Evolutionary conservation across 2,888 invertebrate genomes (phyloP).

Genomic region (Conops quadrifasciatus): DNA sequence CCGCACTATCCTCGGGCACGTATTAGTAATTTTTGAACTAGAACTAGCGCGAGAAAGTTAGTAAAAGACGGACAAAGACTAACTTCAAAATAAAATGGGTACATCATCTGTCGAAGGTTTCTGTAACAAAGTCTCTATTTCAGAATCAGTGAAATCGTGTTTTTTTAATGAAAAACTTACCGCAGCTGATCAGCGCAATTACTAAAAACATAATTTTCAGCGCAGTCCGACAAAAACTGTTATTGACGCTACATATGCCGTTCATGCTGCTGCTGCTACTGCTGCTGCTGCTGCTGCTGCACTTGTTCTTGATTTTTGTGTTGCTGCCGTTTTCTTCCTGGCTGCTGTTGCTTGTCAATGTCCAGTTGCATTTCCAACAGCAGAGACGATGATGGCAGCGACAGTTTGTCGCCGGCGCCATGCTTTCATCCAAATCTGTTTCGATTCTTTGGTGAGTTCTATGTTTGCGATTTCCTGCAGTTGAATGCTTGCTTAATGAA

Average conservation of each 20-base stretch:
- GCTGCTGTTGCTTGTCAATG: not conserved
- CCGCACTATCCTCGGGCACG: too few species aligned
- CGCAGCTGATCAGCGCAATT: not conserved
- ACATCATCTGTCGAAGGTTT: too few species aligned
- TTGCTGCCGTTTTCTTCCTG: too few species aligned
- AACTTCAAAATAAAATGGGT: too few species aligned
- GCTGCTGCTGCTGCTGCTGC: not conserved
- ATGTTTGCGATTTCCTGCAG: not conserved
- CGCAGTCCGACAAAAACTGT: not conserved
- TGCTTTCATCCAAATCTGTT: not conserved
- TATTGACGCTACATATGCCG: not conserved
- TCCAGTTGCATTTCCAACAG: not conserved
- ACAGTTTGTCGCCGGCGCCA: not conserved
- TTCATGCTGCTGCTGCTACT: not conserved
- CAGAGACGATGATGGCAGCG: not conserved
- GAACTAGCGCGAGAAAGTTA: too few species aligned
- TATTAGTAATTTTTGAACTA: too few species aligned
- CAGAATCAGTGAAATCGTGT: not conserved
- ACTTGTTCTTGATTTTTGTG: not conserved
- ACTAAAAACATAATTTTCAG: not conserved
- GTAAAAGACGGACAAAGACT: too few species aligned
- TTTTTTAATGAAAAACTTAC: constrained; percentile 7
- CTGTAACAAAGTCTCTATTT: not conserved
- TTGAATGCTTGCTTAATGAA: not conserved
- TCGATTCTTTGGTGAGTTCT: not conserved